Conservation (phyloP, 1,140 invertebrate species). For the Tribolium madens region DNA sequence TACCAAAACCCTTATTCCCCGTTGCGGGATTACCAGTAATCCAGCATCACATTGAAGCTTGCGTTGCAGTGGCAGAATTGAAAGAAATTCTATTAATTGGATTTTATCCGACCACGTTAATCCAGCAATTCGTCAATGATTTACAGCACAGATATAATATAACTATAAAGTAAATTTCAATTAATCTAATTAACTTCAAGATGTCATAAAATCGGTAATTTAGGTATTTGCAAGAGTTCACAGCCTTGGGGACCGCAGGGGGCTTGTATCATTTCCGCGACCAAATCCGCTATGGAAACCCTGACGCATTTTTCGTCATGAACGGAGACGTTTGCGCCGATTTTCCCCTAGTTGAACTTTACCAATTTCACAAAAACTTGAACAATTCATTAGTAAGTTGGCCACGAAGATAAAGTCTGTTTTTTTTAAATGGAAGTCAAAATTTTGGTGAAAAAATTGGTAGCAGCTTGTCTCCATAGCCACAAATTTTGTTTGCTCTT, state of each 20-base stretch:
- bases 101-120: slow-evolving; percentile 86
- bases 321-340: slow-evolving; percentile 99
- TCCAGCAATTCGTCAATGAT: slow-evolving; percentile 86
- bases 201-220: background rate
- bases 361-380: slow-evolving; percentile 81
- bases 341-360: slow-evolving; percentile 90
- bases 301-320: slow-evolving; percentile 93
- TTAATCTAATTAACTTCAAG: background rate
- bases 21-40: slow-evolving; percentile 95
- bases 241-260: slow-evolving; percentile 94
- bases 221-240: slow-evolving; percentile 95
- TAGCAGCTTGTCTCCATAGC: no score
- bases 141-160: slow-evolving; percentile 87
- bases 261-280: slow-evolving; percentile 98
- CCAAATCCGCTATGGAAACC: slow-evolving; percentile 91
- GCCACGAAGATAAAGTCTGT: no score
- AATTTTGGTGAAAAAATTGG: no score
- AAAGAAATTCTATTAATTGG: slow-evolving; percentile 96
- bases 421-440: no score
- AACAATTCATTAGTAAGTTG: slow-evolving; percentile 31
- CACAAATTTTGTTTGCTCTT: no score
- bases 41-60: slow-evolving; percentile 98
- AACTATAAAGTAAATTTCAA: slow-evolving; percentile 77
- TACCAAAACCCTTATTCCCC: slow-evolving; percentile 97
- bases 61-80: slow-evolving; percentile 80